These are phyloP conservation scores for Spea bombifrons DNA, from an alignment of 2,113 vertebrate species.

Conservation along the genomic window DNA sequence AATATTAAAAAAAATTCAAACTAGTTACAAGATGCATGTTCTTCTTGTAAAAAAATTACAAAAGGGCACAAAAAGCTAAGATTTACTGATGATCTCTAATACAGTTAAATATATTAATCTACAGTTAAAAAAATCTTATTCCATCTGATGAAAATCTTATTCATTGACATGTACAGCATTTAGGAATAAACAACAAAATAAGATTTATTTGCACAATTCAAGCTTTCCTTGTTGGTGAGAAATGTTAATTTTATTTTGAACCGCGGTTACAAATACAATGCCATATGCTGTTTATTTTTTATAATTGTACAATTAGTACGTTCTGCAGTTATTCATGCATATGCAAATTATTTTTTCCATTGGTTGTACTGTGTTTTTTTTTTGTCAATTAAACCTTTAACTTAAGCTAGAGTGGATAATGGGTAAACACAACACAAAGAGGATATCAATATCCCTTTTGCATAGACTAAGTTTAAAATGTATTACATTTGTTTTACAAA, in stretches of 20 bases:
- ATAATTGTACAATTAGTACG: conserved; percentile 47
- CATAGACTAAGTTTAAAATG: no score
- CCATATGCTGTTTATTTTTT: conserved; percentile 50
- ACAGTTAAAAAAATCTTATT: no score
- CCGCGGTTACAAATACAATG: conserved; percentile 46
- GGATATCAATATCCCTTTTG: no score
- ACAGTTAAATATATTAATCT: no score
- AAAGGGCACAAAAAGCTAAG: no score
- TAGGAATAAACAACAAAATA: conserved; percentile 23
- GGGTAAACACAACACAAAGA: conserved; percentile 24
- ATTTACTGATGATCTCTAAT: no score
- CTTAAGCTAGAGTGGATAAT: conserved; percentile 20
- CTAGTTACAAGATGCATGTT: no score
- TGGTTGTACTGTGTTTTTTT: conserved; percentile 20
- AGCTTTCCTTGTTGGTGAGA: conserved; percentile 40
- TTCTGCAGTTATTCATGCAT: conserved; percentile 48
- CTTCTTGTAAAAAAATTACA: no score
- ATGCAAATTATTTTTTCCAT: conserved; percentile 44
- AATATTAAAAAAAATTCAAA: no score
- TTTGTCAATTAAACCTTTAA: conserved; percentile 35
- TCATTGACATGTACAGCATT: conserved; percentile 18
- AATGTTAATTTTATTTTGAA: conserved; percentile 48
- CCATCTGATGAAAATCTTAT: background rate
- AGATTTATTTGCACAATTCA: conserved; percentile 43
- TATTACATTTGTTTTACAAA: no score